Evolutionary conservation across 2,797 vertebrate genomes (phyloP).

Genomic region (Buceros bicornis): DNA sequence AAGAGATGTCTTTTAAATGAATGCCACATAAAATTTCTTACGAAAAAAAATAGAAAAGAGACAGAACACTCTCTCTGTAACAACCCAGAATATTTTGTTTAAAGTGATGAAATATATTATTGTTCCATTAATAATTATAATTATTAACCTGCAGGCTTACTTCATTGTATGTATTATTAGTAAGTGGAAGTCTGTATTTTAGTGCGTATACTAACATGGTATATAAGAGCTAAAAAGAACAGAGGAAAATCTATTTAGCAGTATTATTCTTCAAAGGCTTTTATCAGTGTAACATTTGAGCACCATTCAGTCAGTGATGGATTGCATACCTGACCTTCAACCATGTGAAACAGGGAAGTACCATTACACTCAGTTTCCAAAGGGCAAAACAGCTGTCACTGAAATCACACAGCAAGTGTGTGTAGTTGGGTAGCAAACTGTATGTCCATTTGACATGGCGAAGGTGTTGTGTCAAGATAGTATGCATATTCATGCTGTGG

Average conservation of each 20-base stretch:
- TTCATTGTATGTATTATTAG: background rate
- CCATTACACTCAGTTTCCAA: background rate
- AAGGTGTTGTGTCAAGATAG: background rate
- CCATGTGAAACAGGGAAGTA: background rate
- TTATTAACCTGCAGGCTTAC: background rate
- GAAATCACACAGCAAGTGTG: background rate
- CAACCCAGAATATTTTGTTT: background rate
- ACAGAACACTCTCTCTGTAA: background rate
- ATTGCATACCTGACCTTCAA: background rate
- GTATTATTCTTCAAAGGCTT: background rate
- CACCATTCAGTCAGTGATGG: background rate
- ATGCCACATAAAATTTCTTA: background rate
- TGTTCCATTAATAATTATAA: background rate
- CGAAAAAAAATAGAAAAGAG: background rate
- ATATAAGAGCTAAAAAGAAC: background rate
- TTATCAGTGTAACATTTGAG: background rate
- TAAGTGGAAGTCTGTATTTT: background rate
- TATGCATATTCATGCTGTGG: background rate
- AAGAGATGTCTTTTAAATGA: background rate
- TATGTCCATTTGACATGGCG: background rate
- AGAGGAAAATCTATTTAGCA: background rate
- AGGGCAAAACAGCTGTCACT: background rate
- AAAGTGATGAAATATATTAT: background rate
- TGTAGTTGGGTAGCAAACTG: background rate
- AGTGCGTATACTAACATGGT: background rate